phyloP scores from a whole-genome alignment of 2,113 vertebrate species.

The Acinonyx jubatus region DNA sequence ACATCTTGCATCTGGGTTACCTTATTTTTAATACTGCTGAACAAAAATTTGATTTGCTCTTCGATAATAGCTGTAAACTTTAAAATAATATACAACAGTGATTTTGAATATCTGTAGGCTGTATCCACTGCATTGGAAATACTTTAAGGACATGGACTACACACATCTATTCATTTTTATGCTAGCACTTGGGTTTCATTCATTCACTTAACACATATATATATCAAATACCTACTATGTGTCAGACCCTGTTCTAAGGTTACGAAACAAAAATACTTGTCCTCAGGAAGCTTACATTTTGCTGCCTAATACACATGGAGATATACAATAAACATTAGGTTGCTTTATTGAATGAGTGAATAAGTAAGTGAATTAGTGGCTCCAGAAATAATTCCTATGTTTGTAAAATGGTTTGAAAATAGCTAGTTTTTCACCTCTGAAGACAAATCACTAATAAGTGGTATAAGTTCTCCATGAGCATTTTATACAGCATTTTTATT shows the following conservation, averaged over 20 bases:
- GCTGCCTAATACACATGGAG: background rate
- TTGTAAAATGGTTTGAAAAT: constrained; percentile 1
- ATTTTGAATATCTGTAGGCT: background rate
- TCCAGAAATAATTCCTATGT: background rate
- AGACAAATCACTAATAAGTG: background rate
- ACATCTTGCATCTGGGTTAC: background rate
- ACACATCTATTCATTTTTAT: background rate
- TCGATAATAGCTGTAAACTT: background rate
- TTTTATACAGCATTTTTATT: background rate
- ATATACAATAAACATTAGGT: background rate
- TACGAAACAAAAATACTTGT: background rate
- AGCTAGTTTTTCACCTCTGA: background rate
- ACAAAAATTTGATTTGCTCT: background rate
- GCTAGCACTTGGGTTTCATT: background rate
- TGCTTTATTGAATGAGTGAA: background rate
- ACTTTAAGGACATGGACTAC: background rate
- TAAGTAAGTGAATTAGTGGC: background rate
- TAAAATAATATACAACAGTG: background rate
- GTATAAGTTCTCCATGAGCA: background rate
- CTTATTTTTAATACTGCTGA: background rate
- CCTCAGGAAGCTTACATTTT: background rate
- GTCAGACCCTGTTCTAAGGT: background rate
- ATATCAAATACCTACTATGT: background rate
- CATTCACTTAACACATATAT: background rate
- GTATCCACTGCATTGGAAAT: background rate